Base-by-base conservation (phyloP, 2,888 invertebrate species). In the Ochropacha duplaris region DNA sequence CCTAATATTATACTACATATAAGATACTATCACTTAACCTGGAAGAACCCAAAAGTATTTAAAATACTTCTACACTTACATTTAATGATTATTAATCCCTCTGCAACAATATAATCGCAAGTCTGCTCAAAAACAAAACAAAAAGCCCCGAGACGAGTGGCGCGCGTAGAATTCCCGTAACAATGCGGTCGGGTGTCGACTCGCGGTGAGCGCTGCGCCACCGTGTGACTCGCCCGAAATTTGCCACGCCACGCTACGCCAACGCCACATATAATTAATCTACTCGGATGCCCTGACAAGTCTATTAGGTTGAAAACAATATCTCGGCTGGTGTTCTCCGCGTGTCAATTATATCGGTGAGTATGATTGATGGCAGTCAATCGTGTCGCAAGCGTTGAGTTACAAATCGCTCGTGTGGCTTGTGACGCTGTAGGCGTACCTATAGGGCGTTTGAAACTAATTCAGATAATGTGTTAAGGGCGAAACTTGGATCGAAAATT, bases 261-360 rank as follows among this genome's bases (percentile, higher is more conserved):
- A 59, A 61, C 61, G 54, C 62, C 58, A 58, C 69, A 76, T 76
- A 73, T 84, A 83, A 86, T 86, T 84, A 85, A 86, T 84, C 77
- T 81, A 77, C 78, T 74, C 76, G 72, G 76, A 71, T 75, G 72
- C 72, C 71, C 72, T 71, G 81, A 83, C 82, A 82, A 83, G 81
- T 86, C 82, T 86, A 83, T 86, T 85, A 84, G 79, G 74, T 64
- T 69, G 78, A 78, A 83, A 83, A 84, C 81, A 84, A 83, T 84
- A 79, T 82, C 78, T 64, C 71, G 61, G 62, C 73, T 76, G 76
- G 70, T 71, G 71, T 64, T 68, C 71, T 70, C 66, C 65, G 67
- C 72, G 78, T 83, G 85, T 84, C 85, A 85, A 85, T 85, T 85
- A 84, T 76, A 71, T 74, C 65, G 75, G 44, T 72, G 72, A 68